phyloP scores from a whole-genome alignment of 2,113 vertebrate genomes.

The Tychaedon coryphoeus region DNA sequence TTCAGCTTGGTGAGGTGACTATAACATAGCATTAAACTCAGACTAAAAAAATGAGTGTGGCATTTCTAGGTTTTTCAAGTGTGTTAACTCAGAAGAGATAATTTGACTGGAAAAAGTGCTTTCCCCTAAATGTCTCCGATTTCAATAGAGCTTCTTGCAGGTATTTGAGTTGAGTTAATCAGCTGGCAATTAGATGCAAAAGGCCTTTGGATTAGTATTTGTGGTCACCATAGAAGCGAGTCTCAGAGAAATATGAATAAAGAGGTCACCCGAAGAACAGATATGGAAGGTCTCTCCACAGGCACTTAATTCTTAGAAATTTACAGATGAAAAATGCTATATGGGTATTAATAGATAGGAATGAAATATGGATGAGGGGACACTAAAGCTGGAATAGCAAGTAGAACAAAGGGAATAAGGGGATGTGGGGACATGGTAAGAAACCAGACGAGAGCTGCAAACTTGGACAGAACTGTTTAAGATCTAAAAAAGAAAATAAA shows the following conservation, averaged over 20 bases:
- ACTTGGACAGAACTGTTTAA: neutral
- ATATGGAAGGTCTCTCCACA: slow-evolving; percentile 25
- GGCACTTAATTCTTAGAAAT: slow-evolving; percentile 51
- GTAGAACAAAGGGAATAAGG: slow-evolving; percentile 51
- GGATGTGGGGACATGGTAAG: neutral
- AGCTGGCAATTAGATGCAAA: slow-evolving; percentile 2
- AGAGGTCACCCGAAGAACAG: slow-evolving; percentile 6
- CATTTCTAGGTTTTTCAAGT: slow-evolving; percentile 55
- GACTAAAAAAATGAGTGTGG: slow-evolving; percentile 37
- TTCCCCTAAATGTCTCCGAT: neutral
- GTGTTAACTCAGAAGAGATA: slow-evolving; percentile 29
- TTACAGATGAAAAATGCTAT: slow-evolving; percentile 57
- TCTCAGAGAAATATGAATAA: neutral
- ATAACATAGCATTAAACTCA: slow-evolving; percentile 52
- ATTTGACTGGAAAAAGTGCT: slow-evolving; percentile 30
- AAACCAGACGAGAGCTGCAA: neutral
- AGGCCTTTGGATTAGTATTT: slow-evolving; percentile 5
- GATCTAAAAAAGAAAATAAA: neutral
- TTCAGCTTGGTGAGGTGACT: slow-evolving; percentile 54
- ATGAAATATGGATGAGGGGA: slow-evolving; percentile 62
- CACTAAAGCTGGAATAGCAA: slow-evolving; percentile 48
- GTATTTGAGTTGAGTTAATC: neutral
- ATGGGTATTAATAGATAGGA: slow-evolving; percentile 50
- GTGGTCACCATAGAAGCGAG: neutral
- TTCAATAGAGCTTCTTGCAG: neutral